A percentile compares a stretch with the other conserved stretches of the same genome.
These are phyloP conservation scores for Nyctalus aviator DNA, from an alignment of 2,797 vertebrate genomes.

Conservation along the genomic window DNA sequence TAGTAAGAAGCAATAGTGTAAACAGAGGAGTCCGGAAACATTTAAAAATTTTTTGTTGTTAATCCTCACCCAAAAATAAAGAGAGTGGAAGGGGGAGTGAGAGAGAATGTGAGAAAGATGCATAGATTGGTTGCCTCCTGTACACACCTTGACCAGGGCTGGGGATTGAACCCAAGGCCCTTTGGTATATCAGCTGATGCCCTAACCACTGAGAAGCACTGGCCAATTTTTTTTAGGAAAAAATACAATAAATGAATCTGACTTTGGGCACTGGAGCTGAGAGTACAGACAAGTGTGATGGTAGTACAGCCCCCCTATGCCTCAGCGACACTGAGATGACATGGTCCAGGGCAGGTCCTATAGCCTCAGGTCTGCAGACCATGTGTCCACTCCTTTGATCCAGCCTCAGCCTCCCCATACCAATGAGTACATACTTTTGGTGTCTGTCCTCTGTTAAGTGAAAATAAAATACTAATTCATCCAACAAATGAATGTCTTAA, in stretches of 20 bases:
- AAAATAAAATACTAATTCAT: slow-evolving; percentile 63
- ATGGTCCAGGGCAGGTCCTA: neutral
- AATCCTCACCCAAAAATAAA: no score
- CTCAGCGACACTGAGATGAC: neutral
- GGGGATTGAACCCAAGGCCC: no score
- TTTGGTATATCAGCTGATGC: no score
- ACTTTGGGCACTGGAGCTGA: neutral
- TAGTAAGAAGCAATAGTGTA: neutral
- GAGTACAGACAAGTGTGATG: neutral
- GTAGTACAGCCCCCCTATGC: neutral
- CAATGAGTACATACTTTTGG: neutral
- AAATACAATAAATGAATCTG: neutral
- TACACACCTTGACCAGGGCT: no score
- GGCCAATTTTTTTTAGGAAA: neutral
- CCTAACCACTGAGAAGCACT: no score
- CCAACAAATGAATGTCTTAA: slow-evolving; percentile 60
- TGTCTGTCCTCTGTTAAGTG: slow-evolving; percentile 33
- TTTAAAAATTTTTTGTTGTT: no score
- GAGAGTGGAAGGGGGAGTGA: no score
- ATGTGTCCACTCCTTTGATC: neutral
- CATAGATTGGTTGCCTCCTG: no score
- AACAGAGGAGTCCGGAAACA: neutral
- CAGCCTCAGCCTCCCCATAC: neutral
- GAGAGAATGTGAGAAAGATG: no score
- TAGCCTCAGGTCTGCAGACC: neutral